Conservation (phyloP, 2,113 vertebrate species). For the Cyprinodon brontotheroides region DNA sequence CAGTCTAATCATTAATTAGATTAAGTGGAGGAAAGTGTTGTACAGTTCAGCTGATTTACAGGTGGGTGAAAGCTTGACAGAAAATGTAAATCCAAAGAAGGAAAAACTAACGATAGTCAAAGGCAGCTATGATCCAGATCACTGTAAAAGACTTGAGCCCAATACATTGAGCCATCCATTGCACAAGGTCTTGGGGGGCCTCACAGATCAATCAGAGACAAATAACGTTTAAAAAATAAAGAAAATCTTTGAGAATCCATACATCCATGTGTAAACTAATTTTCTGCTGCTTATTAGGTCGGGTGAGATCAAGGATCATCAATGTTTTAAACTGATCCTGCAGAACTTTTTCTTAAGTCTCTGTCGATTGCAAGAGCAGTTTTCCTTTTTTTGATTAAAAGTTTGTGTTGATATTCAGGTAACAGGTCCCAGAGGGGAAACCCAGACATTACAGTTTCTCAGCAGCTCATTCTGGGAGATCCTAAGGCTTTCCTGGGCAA, state of each 20-base stretch:
- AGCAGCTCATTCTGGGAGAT: too few species aligned
- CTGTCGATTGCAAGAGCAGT: too few species aligned
- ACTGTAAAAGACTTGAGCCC: background rate
- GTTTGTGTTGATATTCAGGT: too few species aligned
- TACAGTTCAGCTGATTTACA: conserved; percentile 17
- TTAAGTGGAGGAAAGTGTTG: conserved; percentile 4
- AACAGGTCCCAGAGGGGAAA: too few species aligned
- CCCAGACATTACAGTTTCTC: too few species aligned
- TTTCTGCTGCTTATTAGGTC: background rate
- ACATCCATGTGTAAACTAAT: background rate
- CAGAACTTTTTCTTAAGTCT: too few species aligned
- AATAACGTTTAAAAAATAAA: background rate
- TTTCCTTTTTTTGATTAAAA: too few species aligned
- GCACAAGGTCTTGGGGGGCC: too few species aligned
- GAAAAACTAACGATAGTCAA: background rate
- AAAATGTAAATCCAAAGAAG: background rate
- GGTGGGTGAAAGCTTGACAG: background rate
- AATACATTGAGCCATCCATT: background rate
- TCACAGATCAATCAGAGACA: background rate
- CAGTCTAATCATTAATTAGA: conserved; percentile 3
- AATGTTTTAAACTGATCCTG: too few species aligned
- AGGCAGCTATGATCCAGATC: conserved; percentile 5
- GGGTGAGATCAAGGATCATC: too few species aligned
- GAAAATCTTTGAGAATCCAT: background rate
- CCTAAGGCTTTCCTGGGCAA: too few species aligned